Evolutionary conservation across 2,888 invertebrate genomes (phyloP).

Genomic region (Blastobasis adustella): DNA sequence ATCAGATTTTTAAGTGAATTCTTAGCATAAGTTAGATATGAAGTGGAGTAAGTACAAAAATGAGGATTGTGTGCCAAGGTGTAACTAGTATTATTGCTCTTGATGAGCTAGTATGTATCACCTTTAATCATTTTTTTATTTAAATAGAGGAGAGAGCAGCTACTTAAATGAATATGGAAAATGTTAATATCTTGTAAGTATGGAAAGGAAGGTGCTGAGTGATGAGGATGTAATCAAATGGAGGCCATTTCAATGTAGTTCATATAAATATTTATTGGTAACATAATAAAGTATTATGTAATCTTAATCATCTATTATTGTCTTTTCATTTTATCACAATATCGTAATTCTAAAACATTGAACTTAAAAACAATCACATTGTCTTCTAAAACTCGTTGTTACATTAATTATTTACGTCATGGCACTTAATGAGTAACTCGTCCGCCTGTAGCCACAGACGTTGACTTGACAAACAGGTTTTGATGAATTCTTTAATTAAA

Average conservation of each 20-base stretch:
- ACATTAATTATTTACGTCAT: not conserved
- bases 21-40: conserved; percentile 1
- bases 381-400: not conserved
- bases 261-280: conserved; percentile 3
- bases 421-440: conserved; percentile 5
- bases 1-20: too few species aligned
- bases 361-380: not conserved
- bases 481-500: too few species aligned
- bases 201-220: conserved; percentile 7
- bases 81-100: not conserved
- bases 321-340: not conserved
- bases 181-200: conserved; percentile 1
- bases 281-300: conserved; percentile 5
- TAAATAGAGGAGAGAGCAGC: too few species aligned
- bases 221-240: conserved; percentile 1
- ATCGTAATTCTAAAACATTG: not conserved
- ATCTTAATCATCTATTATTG: not conserved
- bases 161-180: not conserved
- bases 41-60: conserved; percentile 9
- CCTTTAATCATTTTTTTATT: too few species aligned
- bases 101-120: too few species aligned
- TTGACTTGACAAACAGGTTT: too few species aligned
- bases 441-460: too few species aligned
- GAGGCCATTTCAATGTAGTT: conserved; percentile 2
- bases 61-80: conserved; percentile 8